Base-by-base conservation (phyloP, 1,140 invertebrate genomes). In the Pemphigus obesinymphae region DNA sequence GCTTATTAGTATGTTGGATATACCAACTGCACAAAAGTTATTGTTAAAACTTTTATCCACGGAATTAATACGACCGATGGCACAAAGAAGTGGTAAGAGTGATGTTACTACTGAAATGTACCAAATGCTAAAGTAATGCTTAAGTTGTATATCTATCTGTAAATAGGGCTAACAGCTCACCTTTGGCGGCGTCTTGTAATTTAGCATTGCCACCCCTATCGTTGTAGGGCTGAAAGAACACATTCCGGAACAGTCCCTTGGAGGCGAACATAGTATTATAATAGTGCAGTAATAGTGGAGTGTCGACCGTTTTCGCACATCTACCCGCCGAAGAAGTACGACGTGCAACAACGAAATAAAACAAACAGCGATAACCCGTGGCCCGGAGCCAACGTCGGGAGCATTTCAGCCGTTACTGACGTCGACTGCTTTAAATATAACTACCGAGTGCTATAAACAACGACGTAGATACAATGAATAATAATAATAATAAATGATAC, bases 141-240 rank as follows among this genome's bases (percentile, higher is more conserved):
- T n/a, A n/a, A n/a, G n/a, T n/a, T n/a, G n/a, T n/a, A n/a, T n/a
- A n/a, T n/a, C n/a, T n/a, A n/a, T n/a, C n/a, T n/a, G n/a, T n/a
- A n/a, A n/a, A n/a, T n/a, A n/a, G n/a, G n/a, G n/a, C n/a, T n/a
- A 26, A 45, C 5, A 10, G 29, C 55, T 43, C 37, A 80, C 76
- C 58, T 61, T 80, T 80, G 15, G 37, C 55, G 0, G 76, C 58
- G 1, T 8, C 31, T 0, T 13, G 37, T 11, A 80, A 11, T 45
- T 20, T 63, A 23, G 17, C 55, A 3, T 20, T 63, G 13, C 37
- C n/a, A n/a, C n/a, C 26, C 15, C 7, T n/a, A 61, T 63, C 76
- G 1, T 80, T 80, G 40, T 80, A 80, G 2, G 76, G 76, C 37
- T 80, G 55, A 6, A 63, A 80, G 23, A 29, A 80, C 15, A 80